These are phyloP conservation scores for Seriola aureovittata DNA, from an alignment of 2,113 vertebrate genomes.

Conservation along the genomic window DNA sequence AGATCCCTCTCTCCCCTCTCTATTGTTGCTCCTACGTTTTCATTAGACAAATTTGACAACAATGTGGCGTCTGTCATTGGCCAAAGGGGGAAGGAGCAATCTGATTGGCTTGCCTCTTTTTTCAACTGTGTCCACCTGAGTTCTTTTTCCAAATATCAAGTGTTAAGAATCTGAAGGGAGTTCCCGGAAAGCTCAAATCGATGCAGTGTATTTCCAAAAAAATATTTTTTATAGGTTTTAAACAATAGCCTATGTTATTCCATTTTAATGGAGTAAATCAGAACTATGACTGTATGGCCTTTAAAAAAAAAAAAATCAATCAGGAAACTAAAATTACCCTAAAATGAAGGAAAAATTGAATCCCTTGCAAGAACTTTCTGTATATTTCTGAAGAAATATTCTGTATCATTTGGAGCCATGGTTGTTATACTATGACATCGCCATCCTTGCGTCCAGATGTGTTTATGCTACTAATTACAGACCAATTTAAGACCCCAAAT, in stretches of 20 bases:
- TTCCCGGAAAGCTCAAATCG: slow-evolving; percentile 83
- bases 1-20: slow-evolving; percentile 87
- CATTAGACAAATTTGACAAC: slow-evolving; percentile 99
- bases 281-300: background rate
- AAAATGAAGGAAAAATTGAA: background rate
- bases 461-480: slow-evolving; percentile 1
- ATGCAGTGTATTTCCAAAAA: slow-evolving; percentile 74
- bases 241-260: slow-evolving; percentile 12
- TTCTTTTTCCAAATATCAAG: slow-evolving; percentile 87
- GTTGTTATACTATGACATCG: background rate
- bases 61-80: slow-evolving; percentile 98
- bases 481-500: background rate
- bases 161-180: slow-evolving; percentile 83
- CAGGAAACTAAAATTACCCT: background rate
- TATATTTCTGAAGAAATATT: slow-evolving; percentile 15
- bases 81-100: slow-evolving; percentile 87
- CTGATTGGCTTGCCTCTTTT: slow-evolving; percentile 92
- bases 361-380: background rate
- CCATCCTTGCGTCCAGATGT: background rate
- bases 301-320: background rate
- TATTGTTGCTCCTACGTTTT: slow-evolving; percentile 96
- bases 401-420: slow-evolving; percentile 2
- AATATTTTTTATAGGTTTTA: slow-evolving; percentile 52
- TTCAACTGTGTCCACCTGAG: slow-evolving; percentile 90
- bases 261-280: background rate